phyloP scores from a whole-genome alignment of 2,113 vertebrate genomes.

The Gulo gulo region DNA sequence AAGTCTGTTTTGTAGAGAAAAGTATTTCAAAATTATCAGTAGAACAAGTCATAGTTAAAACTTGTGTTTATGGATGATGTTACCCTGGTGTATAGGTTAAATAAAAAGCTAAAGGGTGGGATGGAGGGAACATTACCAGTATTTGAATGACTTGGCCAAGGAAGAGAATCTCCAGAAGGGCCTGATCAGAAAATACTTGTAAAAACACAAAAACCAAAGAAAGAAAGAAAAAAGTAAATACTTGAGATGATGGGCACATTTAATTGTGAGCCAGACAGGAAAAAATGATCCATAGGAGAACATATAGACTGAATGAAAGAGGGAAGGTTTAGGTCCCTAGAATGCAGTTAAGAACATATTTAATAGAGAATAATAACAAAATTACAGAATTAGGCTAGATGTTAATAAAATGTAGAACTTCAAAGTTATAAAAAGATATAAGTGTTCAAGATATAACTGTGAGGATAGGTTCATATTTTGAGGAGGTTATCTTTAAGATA shows the following conservation, averaged over 20 bases:
- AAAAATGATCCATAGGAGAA: not conserved
- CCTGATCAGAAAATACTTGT: not conserved
- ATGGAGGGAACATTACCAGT: not conserved
- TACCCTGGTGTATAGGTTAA: not conserved
- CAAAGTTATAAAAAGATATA: not conserved
- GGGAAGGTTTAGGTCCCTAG: not conserved
- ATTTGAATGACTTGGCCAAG: not conserved
- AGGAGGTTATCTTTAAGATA: not conserved
- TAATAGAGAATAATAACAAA: not conserved
- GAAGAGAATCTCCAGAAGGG: not conserved
- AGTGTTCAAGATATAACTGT: not conserved
- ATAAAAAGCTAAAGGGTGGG: not conserved
- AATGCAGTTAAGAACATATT: not conserved
- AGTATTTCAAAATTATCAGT: not conserved
- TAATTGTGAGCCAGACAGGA: not conserved
- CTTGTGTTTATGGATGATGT: not conserved
- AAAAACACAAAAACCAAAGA: not conserved
- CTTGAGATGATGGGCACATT: not conserved
- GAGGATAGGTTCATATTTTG: not conserved
- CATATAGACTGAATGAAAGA: not conserved
- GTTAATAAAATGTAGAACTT: not conserved
- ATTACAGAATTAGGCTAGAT: not conserved
- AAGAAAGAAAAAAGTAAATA: not conserved
- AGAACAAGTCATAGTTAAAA: not conserved
- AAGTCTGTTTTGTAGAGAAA: not conserved